Base-by-base conservation (phyloP, 2,888 invertebrate genomes). In the Homarus gammarus region DNA sequence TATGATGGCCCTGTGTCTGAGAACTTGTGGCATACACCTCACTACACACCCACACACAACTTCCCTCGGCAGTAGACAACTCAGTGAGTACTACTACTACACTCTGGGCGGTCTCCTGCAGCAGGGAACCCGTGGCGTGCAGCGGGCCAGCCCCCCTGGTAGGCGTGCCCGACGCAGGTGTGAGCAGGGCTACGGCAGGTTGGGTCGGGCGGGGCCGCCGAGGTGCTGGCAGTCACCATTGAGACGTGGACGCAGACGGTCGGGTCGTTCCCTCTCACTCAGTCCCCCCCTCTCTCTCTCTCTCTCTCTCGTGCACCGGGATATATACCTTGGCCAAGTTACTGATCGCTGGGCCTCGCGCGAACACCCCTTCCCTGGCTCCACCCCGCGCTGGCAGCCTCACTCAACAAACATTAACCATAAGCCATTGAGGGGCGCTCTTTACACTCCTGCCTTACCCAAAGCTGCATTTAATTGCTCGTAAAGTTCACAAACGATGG, bases 131-230 rank as follows among this genome's bases (percentile, higher is more conserved):
- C n/a, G n/a, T n/a, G n/a, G n/a, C n/a, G n/a, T n/a, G n/a, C n/a
- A n/a, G n/a, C n/a, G n/a, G n/a, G n/a, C 31, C 31, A 70, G 15
- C 15, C 27, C 18, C 78, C 31, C 33, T 56, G 27, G 18, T 27
- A 40, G 49, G 56, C 56, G 56, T 56, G 78, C 83, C 84, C 8
- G 77, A 87, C 87, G 87, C 87, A 87, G 87, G 87, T 87, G 87
- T 87, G 82, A 64, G 75, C 40, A 22, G n/a, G 81, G 33, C 61
- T 82, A 72, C 82, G 87, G 75, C 87, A 87, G 87, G 87, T 87
- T 87, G 87, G 87, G 87, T 82, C 87, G 87, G 87, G 87, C 64
- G 87, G 87, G 87, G 87, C 87, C 75, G 87, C 82, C 31, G 84
- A 73, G 84, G 84, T 61, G 40, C 77, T 38, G 82, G 82, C 87